Evolutionary conservation across 2,888 invertebrate genomes (phyloP).

Genomic region (Ophioninae sp.): DNA sequence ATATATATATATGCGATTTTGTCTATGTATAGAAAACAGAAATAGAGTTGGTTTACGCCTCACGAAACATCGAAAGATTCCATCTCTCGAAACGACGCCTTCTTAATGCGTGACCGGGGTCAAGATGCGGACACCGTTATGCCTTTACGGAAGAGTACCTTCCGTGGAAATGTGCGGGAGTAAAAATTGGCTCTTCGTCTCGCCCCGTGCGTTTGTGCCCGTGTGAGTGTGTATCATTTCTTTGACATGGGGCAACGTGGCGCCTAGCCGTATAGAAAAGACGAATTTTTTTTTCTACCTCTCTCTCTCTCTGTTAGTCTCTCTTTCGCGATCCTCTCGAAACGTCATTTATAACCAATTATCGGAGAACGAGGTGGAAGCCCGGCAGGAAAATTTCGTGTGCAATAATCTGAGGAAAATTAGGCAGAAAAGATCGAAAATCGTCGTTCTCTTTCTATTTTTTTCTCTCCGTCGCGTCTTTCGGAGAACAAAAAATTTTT

Average conservation of each 20-base stretch:
- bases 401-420: too few relatives aligned
- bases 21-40: background rate
- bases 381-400: too few relatives aligned
- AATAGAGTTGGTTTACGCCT: constrained; percentile 60
- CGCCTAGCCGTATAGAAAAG: constrained; percentile 19
- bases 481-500: too few relatives aligned
- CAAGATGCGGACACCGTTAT: constrained; percentile 73
- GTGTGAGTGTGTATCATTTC: background rate
- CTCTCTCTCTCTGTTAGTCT: background rate
- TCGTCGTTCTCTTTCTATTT: background rate
- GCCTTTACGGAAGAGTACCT: constrained; percentile 68
- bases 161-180: constrained; percentile 68
- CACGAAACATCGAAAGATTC: constrained; percentile 66
- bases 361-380: too few relatives aligned
- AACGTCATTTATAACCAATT: too few relatives aligned
- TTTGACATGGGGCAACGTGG: constrained; percentile 30
- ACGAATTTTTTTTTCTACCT: background rate
- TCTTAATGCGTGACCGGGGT: constrained; percentile 75
- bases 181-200: constrained; percentile 67
- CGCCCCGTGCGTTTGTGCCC: background rate
- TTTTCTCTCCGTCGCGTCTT: too few relatives aligned
- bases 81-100: constrained; percentile 67
- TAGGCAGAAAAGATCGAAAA: too few relatives aligned
- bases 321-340: too few relatives aligned
- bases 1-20: background rate